phyloP scores from a whole-genome alignment of 2,797 vertebrate species.

The Crax fasciolata region DNA sequence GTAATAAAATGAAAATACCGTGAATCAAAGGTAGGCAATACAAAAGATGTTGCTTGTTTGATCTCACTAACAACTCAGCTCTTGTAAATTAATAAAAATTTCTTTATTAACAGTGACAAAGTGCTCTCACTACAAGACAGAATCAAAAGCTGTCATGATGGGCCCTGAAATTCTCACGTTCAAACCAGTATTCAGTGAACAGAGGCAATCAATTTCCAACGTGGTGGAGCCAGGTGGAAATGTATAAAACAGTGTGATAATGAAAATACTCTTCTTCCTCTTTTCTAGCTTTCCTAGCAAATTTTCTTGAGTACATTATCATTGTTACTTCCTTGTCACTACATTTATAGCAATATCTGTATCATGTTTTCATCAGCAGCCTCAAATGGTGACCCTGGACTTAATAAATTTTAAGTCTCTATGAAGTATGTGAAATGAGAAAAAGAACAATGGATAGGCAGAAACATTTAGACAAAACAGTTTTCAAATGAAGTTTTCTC shows the following conservation, averaged over 20 bases:
- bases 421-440: neutral
- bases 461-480: neutral
- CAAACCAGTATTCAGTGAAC: neutral
- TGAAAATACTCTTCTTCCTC: neutral
- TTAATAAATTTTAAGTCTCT: neutral
- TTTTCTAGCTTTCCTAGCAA: neutral
- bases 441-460: neutral
- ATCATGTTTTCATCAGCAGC: neutral
- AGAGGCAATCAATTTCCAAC: neutral
- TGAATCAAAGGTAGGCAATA: neutral
- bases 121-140: fast-evolving
- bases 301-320: neutral
- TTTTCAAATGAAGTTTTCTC: neutral
- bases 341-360: neutral
- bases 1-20: neutral
- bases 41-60: neutral
- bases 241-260: neutral
- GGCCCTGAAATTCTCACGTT: neutral
- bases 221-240: neutral
- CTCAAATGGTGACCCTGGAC: neutral
- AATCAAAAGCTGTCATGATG: neutral
- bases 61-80: neutral
- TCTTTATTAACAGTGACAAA: neutral
- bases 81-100: neutral
- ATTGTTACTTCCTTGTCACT: neutral